Evolutionary conservation across 2,797 vertebrate genomes (phyloP).

Genomic region (Nannoperca australis): DNA sequence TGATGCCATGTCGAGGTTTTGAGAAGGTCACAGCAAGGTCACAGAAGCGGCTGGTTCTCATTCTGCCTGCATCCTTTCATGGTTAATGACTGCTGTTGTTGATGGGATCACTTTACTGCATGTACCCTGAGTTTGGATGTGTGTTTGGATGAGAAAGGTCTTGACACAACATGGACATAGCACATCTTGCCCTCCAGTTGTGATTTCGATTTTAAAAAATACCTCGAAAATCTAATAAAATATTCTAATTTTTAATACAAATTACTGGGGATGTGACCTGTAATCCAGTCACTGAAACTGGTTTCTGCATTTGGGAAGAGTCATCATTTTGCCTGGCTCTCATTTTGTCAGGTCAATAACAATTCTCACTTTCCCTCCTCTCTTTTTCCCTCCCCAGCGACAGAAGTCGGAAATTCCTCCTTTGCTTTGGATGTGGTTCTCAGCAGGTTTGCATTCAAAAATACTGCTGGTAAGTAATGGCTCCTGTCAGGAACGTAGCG

Average conservation of each 20-base stretch:
- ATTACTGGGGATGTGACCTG: constrained; percentile 28
- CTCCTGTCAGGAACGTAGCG: constrained; percentile 54
- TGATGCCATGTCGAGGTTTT: constrained; percentile 70
- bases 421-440: constrained; percentile 67
- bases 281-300: constrained; percentile 40
- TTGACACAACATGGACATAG: constrained; percentile 36
- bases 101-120: constrained; percentile 68
- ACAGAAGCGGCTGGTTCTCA: constrained; percentile 67
- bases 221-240: constrained; percentile 27
- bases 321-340: constrained; percentile 57
- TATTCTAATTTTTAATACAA: constrained; percentile 39
- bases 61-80: constrained; percentile 61
- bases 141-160: constrained; percentile 44
- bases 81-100: constrained; percentile 70
- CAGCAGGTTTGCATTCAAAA: constrained; percentile 68
- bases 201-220: not conserved
- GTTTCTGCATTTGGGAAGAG: constrained; percentile 39
- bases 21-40: constrained; percentile 66
- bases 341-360: constrained; percentile 36
- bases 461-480: constrained; percentile 53
- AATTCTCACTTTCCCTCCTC: constrained; percentile 37
- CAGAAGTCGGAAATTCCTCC: constrained; percentile 64
- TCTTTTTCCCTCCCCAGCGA: constrained; percentile 30
- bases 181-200: not conserved
- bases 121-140: constrained; percentile 15